Base-by-base conservation (phyloP, 1,140 invertebrate genomes). In the Neuroterus valhalla region DNA sequence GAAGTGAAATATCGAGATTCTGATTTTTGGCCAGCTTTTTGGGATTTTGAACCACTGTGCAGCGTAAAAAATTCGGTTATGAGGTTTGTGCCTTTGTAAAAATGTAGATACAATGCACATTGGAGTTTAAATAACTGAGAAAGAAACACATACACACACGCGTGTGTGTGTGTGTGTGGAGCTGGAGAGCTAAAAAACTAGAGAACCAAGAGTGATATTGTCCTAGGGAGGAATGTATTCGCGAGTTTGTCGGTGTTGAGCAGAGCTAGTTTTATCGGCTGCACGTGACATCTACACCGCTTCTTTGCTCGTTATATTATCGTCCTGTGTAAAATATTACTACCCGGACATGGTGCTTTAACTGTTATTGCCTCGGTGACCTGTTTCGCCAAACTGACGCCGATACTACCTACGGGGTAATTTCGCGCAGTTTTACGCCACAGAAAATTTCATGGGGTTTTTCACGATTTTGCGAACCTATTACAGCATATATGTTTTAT, bases 311-410 rank as follows among this genome's bases (percentile, higher is more conserved):
- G 52, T 55, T 55, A 31, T 55, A 55, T 55, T 55, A 55, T 55
- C 52, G 55, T 62, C 55, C 55, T 38, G 26, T 62, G 55, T 62
- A 62, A 62, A 62, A 62, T 62, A 62, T 62, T 62, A 55, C 52
- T 55, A 55, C 52, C 52, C 52, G 52, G 52, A 55, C 52, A 55
- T 55, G 52, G 52, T 55, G 21, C 52, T 55, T 55, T 55, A 26
- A 23, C 52, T 55, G 52, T 55, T 55, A 62, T 62, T 62, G 55
- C 55, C 15, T 6, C 14, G 55, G 23, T 62, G 55, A 62, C 55
- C 55, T 8, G 31, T 62, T 62, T 62, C 15, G 23, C 55, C 55
- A 62, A 38, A 62, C 55, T 62, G 55, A 62, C 55, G 23, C 55
- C 55, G 21, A 62, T 62, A 62, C 26, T 26, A 14, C 55, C 26